These are phyloP conservation scores for Euproctis similis DNA, from an alignment of 2,888 invertebrate species.

Conservation along the genomic window DNA sequence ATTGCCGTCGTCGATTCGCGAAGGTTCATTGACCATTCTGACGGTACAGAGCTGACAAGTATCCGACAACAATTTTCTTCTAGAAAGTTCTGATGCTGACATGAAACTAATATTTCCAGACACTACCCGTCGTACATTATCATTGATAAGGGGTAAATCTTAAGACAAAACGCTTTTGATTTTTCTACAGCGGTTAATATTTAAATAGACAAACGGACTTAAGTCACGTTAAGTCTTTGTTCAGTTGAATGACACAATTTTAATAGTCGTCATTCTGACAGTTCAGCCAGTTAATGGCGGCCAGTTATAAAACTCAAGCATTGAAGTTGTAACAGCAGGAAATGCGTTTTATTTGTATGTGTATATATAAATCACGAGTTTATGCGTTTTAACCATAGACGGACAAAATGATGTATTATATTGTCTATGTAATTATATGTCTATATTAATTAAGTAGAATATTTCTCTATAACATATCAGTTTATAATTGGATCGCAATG, in stretches of 20 bases:
- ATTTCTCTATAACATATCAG: constrained; percentile 63
- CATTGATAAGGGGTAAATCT: constrained; percentile 15
- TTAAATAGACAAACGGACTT: constrained; percentile 15
- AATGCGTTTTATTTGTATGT: constrained; percentile 28
- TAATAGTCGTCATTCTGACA: constrained; percentile 10
- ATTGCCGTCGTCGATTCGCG: constrained; percentile 55
- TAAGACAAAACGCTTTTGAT: constrained; percentile 5
- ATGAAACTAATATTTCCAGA: constrained; percentile 19
- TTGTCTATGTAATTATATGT: too few species aligned
- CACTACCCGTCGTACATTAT: constrained; percentile 10
- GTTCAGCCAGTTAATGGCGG: constrained; percentile 9
- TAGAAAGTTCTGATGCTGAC: constrained; percentile 25
- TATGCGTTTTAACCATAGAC: constrained; percentile 35
- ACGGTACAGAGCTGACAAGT: constrained; percentile 31
- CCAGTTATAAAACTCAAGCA: constrained; percentile 22
- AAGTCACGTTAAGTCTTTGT: constrained; percentile 18
- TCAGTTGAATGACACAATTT: constrained; percentile 14
- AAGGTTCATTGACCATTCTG: constrained; percentile 54
- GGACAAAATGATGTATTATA: too few species aligned
- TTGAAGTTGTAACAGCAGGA: constrained; percentile 34
- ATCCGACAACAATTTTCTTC: constrained; percentile 28
- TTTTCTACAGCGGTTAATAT: constrained; percentile 14
- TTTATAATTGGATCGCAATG: constrained; percentile 72
- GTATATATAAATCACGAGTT: constrained; percentile 29
- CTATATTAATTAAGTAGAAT: constrained; percentile 52